Percentiles rank a stretch among this genome's conserved stretches.
These are phyloP conservation scores for Sciurus carolinensis DNA, from an alignment of 2,797 vertebrate genomes.

Conservation along the genomic window DNA sequence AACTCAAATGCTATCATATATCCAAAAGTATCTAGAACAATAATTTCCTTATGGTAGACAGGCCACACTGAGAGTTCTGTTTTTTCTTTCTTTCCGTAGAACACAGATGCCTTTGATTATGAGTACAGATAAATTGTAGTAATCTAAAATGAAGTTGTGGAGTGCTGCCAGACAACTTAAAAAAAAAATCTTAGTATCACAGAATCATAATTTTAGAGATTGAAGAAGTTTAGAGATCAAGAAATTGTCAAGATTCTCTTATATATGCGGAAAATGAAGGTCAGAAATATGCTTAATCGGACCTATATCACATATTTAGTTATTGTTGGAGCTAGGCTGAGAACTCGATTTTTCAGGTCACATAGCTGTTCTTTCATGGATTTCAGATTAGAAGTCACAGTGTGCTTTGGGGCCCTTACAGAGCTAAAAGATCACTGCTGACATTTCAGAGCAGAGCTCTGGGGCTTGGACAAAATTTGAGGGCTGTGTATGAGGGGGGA, in stretches of 20 bases:
- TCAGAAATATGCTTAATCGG: not conserved
- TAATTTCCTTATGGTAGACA: not conserved
- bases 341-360: not conserved
- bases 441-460: not conserved
- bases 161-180: not conserved
- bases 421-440: too few species aligned
- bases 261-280: not conserved
- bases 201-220: not conserved
- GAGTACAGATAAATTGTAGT: not conserved
- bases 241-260: not conserved
- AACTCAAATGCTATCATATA: not conserved
- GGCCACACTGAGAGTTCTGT: too few species aligned
- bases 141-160: not conserved
- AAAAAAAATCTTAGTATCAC: not conserved
- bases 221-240: not conserved
- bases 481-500: too few species aligned
- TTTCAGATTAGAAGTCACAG: not conserved
- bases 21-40: not conserved
- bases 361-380: not conserved
- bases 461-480: not conserved
- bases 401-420: not conserved
- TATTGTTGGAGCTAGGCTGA: not conserved
- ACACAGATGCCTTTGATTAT: not conserved
- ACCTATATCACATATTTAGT: not conserved
- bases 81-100: not conserved